These are phyloP conservation scores for Papilio xuthus DNA, from an alignment of 1,140 invertebrate species.

Conservation along the genomic window DNA sequence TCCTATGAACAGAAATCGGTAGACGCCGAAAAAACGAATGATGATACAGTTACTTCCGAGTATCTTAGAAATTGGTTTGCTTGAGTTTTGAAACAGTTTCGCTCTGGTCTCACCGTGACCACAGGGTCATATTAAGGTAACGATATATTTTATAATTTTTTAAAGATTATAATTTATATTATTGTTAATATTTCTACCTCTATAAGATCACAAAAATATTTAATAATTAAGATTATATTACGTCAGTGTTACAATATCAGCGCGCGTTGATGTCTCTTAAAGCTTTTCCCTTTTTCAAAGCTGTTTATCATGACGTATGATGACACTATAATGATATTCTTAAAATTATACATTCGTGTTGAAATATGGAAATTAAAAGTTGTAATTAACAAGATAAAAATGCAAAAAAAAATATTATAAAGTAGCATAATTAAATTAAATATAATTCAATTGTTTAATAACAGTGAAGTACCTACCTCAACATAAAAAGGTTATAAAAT, in stretches of 20 bases:
- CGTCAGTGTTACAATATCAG: not conserved
- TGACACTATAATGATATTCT: not conserved
- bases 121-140: not conserved
- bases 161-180: not conserved
- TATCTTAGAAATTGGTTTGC: conserved; percentile 10
- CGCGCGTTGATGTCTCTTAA: conserved; percentile 68
- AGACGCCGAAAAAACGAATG: conserved; percentile 19
- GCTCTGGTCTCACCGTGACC: not conserved
- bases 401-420: too few species aligned
- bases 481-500: too few species aligned
- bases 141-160: not conserved
- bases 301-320: conserved; percentile 10
- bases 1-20: conserved; percentile 11
- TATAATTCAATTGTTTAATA: too few species aligned
- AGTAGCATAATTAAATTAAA: too few species aligned
- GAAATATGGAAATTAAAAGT: too few species aligned
- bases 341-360: not conserved
- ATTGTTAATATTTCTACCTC: not conserved
- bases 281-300: conserved; percentile 44
- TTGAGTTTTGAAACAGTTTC: conserved; percentile 13
- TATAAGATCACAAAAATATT: not conserved
- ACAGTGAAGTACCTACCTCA: too few species aligned
- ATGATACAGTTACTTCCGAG: conserved; percentile 32
- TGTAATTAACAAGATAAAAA: too few species aligned
- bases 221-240: not conserved